Evolutionary conservation across 2,888 invertebrate genomes (phyloP).

Genomic region (Tribolium freemani): DNA sequence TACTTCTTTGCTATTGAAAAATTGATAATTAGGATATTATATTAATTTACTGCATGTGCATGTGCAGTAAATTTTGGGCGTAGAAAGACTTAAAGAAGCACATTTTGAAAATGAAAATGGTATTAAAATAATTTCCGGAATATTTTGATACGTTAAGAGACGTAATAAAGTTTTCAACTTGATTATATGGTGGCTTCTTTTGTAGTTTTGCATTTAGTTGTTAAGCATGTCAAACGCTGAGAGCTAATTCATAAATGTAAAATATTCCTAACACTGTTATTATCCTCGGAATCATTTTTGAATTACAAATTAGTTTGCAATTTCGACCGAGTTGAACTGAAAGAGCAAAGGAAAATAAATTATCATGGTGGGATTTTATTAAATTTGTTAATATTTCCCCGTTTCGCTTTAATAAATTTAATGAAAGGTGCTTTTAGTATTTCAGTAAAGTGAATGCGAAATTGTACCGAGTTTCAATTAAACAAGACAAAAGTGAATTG

Average conservation of each 20-base stretch:
- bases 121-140: too few species aligned
- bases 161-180: background rate
- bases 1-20: too few species aligned
- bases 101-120: too few species aligned
- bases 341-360: slow-evolving; percentile 22
- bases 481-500: slow-evolving; percentile 27
- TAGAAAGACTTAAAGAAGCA: too few species aligned
- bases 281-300: slow-evolving; percentile 12
- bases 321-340: slow-evolving; percentile 6
- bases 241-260: background rate
- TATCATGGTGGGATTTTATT: slow-evolving; percentile 26
- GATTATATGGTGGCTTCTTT: background rate
- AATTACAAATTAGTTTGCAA: slow-evolving; percentile 20
- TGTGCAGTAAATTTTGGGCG: too few species aligned
- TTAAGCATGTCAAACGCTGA: background rate
- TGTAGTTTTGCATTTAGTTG: background rate
- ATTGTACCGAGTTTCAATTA: slow-evolving; percentile 36
- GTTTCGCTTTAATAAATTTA: slow-evolving; percentile 31
- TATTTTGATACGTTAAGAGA: too few species aligned
- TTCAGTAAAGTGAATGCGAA: slow-evolving; percentile 24
- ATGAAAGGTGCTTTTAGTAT: slow-evolving; percentile 29
- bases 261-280: background rate
- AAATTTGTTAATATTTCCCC: slow-evolving; percentile 34
- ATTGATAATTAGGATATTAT: too few species aligned
- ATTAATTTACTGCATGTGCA: too few species aligned